Evolutionary conservation across 2,888 invertebrate genomes (phyloP).

Genomic region (Rhingia rostrata): DNA sequence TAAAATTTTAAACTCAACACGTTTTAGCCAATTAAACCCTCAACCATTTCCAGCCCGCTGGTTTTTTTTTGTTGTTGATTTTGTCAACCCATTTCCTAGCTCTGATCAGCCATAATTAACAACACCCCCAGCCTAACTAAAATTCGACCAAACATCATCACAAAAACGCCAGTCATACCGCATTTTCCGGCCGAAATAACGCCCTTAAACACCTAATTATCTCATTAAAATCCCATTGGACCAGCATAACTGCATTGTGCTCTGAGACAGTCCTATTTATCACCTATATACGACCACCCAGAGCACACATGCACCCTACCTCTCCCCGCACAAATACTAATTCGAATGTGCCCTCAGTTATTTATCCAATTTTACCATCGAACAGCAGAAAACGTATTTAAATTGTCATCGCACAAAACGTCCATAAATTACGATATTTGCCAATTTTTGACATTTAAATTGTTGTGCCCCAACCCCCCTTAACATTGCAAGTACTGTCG

Average conservation of each 20-base stretch:
- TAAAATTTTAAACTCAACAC: too few species aligned
- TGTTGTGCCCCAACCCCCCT: neutral
- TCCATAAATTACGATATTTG: conserved; percentile 61
- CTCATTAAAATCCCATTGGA: conserved; percentile 55
- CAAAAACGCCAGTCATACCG: conserved; percentile 13
- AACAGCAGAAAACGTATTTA: conserved; percentile 56
- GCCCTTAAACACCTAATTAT: conserved; percentile 54
- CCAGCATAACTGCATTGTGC: conserved; percentile 3
- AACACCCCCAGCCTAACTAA: neutral
- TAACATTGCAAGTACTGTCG: neutral
- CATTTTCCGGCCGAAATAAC: conserved; percentile 16
- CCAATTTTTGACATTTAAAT: conserved; percentile 61
- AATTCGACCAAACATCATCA: neutral
- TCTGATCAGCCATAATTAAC: conserved; percentile 8
- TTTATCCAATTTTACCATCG: conserved; percentile 35
- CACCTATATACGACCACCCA: conserved; percentile 14
- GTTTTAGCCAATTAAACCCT: too few species aligned
- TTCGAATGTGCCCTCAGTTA: neutral
- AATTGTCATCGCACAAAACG: conserved; percentile 58
- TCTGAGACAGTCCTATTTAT: conserved; percentile 33
- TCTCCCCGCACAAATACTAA: too few species aligned
- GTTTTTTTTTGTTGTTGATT: too few species aligned
- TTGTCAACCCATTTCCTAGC: too few species aligned
- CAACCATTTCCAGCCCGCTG: too few species aligned
- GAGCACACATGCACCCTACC: conserved; percentile 6